A percentile compares a stretch with the other conserved stretches of the same genome.
Evolutionary conservation across 2,113 vertebrate genomes (phyloP).

Genomic region (Candoia aspera): DNA sequence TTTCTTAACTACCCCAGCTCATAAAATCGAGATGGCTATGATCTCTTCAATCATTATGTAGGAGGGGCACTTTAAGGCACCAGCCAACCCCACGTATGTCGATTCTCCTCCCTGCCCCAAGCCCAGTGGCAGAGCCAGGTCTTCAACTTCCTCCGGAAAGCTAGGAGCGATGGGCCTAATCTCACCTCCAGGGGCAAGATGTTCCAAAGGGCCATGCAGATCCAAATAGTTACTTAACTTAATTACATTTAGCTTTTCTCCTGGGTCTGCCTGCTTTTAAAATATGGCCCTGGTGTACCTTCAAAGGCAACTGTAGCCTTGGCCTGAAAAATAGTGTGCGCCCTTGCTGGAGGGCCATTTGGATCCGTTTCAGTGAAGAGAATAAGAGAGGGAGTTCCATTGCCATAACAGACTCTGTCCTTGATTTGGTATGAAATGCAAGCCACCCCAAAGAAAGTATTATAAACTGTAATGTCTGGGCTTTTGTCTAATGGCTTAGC

Average conservation of each 20-base stretch:
- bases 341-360: not conserved
- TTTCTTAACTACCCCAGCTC: too few relatives aligned
- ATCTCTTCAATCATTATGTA: too few relatives aligned
- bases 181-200: too few relatives aligned
- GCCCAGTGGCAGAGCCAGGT: too few relatives aligned
- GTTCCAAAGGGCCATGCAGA: too few relatives aligned
- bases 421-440: not conserved
- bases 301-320: not conserved
- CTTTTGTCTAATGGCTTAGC: not conserved
- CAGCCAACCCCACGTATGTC: too few relatives aligned
- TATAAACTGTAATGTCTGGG: not conserved
- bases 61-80: too few relatives aligned
- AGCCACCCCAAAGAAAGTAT: not conserved
- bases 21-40: too few relatives aligned
- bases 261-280: not conserved
- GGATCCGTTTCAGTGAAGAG: not conserved
- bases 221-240: not conserved
- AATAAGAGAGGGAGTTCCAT: not conserved
- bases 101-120: too few relatives aligned
- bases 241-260: not conserved
- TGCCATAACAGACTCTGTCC: not conserved
- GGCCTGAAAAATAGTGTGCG: not conserved
- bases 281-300: not conserved
- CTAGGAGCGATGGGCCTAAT: too few relatives aligned
- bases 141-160: too few relatives aligned